Evolutionary conservation across 1,140 invertebrate genomes (phyloP).

Genomic region (Drosophila obscura): DNA sequence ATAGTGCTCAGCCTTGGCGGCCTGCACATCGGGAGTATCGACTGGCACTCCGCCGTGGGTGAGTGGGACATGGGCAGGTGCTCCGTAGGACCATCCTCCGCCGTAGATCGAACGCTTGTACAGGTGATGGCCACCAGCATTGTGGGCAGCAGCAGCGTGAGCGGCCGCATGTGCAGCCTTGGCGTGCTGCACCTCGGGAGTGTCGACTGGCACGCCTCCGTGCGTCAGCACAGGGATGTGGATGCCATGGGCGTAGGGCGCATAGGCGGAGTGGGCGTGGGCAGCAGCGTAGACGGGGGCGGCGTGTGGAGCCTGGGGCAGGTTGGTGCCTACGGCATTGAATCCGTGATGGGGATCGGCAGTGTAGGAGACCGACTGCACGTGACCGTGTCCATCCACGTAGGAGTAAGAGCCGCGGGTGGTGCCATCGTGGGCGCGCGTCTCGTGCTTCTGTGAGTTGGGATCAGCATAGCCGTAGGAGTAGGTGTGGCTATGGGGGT

Average conservation of each 20-base stretch:
- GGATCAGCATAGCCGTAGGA: conserved; percentile 88
- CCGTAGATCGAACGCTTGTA: conserved; percentile 82
- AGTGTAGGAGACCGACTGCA: conserved; percentile 88
- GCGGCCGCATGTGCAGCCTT: conserved; percentile 86
- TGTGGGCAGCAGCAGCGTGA: conserved; percentile 84
- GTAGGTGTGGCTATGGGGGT: conserved; percentile 86
- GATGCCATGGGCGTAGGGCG: conserved; percentile 51
- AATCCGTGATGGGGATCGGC: conserved; percentile 88
- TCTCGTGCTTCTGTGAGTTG: conserved; percentile 87
- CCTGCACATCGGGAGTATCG: conserved; percentile 87
- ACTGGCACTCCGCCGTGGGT: conserved; percentile 86
- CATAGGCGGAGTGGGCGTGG: conserved; percentile 52
- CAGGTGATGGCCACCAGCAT: conserved; percentile 70
- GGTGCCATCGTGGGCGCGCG: conserved; percentile 87
- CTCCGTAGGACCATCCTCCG: conserved; percentile 69
- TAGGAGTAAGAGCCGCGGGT: conserved; percentile 89
- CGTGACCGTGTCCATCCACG: conserved; percentile 88
- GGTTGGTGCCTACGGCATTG: conserved; percentile 87
- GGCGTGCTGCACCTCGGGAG: conserved; percentile 86
- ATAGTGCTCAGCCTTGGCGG: conserved; percentile 87
- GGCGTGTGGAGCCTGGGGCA: conserved; percentile 85
- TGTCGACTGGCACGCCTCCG: conserved; percentile 84
- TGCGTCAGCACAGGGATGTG: conserved; percentile 78
- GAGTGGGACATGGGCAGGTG: conserved; percentile 83
- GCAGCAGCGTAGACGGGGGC: conserved; percentile 66